Evolutionary conservation across 2,113 vertebrate genomes (phyloP).

Genomic region (Psilopogon haemacephalus): DNA sequence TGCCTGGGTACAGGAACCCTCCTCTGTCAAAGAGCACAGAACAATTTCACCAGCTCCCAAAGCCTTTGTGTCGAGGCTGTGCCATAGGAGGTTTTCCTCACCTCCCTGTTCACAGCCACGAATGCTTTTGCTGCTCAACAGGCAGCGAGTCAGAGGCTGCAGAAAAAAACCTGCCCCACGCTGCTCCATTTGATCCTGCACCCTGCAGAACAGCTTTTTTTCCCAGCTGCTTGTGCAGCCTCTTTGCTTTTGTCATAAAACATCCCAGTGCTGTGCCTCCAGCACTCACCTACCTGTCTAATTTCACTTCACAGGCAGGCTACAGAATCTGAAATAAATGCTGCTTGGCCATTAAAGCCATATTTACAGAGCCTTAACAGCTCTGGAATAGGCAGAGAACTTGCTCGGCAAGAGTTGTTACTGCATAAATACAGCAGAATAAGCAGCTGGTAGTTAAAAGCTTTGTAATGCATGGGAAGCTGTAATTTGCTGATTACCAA

Average conservation of each 20-base stretch:
- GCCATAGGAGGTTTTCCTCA: background rate
- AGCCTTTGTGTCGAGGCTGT: background rate
- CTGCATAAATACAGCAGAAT: background rate
- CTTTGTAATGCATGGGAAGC: slow-evolving; percentile 31
- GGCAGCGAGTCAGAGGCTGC: background rate
- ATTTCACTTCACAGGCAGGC: slow-evolving; percentile 5
- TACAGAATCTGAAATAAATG: slow-evolving; percentile 15
- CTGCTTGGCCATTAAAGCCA: background rate
- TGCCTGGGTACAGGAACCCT: too few species aligned
- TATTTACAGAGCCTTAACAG: slow-evolving; percentile 42
- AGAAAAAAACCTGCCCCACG: background rate
- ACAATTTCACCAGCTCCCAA: background rate
- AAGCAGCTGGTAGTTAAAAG: slow-evolving; percentile 62
- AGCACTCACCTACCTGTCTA: background rate
- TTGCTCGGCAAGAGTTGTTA: slow-evolving; percentile 26
- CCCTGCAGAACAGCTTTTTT: background rate
- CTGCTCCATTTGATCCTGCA: background rate
- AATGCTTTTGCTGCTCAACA: background rate
- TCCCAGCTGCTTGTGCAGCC: background rate
- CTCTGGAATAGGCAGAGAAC: background rate
- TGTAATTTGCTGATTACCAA: slow-evolving; percentile 66
- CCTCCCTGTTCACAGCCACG: background rate
- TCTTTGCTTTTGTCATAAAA: background rate
- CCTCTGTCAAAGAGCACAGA: background rate
- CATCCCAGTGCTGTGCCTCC: background rate